Conservation (phyloP, 2,888 invertebrate species). For the Pterostichus madidus region DNA sequence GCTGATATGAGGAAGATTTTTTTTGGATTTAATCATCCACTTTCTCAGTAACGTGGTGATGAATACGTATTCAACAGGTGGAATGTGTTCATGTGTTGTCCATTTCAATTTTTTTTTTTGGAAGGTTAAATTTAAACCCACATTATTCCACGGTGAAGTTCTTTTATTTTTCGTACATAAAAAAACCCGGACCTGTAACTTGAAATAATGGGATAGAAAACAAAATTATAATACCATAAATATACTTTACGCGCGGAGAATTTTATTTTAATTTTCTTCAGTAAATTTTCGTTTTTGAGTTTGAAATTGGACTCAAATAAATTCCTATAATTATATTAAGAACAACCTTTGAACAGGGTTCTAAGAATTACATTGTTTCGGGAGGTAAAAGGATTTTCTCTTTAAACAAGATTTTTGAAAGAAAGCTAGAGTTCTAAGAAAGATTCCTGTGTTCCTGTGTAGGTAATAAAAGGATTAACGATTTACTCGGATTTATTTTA, state of each 20-base stretch:
- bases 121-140: conserved; percentile 55
- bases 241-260: too few relatives aligned
- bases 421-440: background rate
- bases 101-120: conserved; percentile 48
- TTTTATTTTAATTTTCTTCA: too few relatives aligned
- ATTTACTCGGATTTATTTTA: background rate
- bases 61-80: conserved; percentile 49
- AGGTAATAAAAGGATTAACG: background rate
- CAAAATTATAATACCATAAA: too few relatives aligned
- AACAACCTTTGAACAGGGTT: background rate
- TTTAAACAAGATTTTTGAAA: too few relatives aligned
- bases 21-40: conserved; percentile 26
- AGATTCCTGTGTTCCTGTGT: background rate
- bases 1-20: background rate
- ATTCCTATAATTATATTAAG: conserved; percentile 2
- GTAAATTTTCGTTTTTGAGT: background rate
- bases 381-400: background rate
- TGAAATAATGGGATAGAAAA: conserved; percentile 22
- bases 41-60: conserved; percentile 33
- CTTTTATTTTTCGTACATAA: conserved; percentile 35
- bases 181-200: conserved; percentile 32
- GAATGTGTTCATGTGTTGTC: conserved; percentile 34
- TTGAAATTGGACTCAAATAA: background rate
- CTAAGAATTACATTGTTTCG: conserved; percentile 18
- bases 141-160: conserved; percentile 33